Conservation (phyloP, 2,888 invertebrate genomes). For the Campoplex capitator region DNA sequence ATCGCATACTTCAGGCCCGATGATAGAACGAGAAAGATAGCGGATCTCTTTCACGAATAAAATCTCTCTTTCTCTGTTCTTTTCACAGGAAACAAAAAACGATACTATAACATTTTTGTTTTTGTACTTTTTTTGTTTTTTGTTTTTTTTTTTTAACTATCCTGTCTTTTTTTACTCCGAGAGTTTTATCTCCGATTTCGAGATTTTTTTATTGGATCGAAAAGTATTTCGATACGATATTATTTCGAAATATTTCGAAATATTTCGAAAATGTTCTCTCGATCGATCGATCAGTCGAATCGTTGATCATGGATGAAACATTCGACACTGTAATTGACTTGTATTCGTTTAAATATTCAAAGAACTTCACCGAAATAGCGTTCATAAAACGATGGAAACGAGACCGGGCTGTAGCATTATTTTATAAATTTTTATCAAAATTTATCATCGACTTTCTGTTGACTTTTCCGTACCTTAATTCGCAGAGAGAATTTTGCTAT, state of each 20-base stretch:
- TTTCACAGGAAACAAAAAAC: not conserved
- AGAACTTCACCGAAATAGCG: no score
- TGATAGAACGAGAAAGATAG: conserved; percentile 65
- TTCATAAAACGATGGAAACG: not conserved
- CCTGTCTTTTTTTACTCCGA: not conserved
- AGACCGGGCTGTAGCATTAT: not conserved
- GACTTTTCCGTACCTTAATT: not conserved
- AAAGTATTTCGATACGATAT: not conserved
- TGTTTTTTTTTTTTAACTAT: conserved; percentile 3
- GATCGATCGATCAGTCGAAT: not conserved
- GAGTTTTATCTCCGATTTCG: not conserved
- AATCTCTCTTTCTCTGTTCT: not conserved
- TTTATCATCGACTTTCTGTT: not conserved
- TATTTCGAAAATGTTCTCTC: not conserved
- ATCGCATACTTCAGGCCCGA: conserved; percentile 59
- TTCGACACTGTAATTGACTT: not conserved
- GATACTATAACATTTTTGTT: not conserved
- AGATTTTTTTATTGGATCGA: not conserved
- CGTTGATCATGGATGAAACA: not conserved
- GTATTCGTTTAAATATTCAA: not conserved
- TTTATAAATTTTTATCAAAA: not conserved
- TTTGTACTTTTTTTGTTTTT: no score
- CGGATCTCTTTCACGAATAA: conserved; percentile 63
- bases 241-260: not conserved
- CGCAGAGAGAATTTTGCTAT: not conserved